phyloP scores from a whole-genome alignment of 2,888 invertebrate genomes.

The Pollenia griseotomentosa region DNA sequence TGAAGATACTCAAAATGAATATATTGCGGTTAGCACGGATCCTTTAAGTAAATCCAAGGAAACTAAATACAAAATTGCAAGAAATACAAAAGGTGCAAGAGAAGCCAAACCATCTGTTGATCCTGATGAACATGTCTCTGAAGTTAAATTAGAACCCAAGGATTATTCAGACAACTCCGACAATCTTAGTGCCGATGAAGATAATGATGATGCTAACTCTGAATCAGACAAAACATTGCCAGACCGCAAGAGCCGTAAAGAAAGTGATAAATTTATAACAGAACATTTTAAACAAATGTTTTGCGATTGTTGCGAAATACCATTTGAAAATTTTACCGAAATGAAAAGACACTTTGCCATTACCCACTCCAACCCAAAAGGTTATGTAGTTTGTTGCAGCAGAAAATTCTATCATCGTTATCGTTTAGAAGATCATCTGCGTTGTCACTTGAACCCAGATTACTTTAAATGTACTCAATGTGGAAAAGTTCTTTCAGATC shows the following conservation, averaged over 20 bases:
- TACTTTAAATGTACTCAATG: conserved; percentile 80
- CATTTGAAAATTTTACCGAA: conserved; percentile 78
- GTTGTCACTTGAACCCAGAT: conserved; percentile 80
- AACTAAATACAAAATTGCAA: conserved; percentile 22
- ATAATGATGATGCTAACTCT: conserved; percentile 66
- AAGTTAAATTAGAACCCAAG: conserved; percentile 70
- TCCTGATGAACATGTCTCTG: conserved; percentile 3
- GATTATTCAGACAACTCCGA: conserved; percentile 17
- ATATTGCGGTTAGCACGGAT: conserved; percentile 16
- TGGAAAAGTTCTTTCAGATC: conserved; percentile 77
- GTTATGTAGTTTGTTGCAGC: conserved; percentile 79
- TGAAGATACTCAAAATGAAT: conserved; percentile 6
- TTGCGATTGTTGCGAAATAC: conserved; percentile 77
- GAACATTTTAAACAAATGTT: conserved; percentile 78
- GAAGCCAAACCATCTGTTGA: background rate
- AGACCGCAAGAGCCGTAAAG: conserved; percentile 78
- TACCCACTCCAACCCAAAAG: conserved; percentile 77
- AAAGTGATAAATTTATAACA: conserved; percentile 78
- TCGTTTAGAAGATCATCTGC: conserved; percentile 78
- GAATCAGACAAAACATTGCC: conserved; percentile 74
- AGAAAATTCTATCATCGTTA: conserved; percentile 79
- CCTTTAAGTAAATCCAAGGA: conserved; percentile 36
- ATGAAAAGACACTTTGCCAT: conserved; percentile 78
- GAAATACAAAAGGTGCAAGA: no score
- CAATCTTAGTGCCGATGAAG: conserved; percentile 77